Base-by-base conservation (phyloP, 1,140 invertebrate species). In the Ceratina australensis region DNA sequence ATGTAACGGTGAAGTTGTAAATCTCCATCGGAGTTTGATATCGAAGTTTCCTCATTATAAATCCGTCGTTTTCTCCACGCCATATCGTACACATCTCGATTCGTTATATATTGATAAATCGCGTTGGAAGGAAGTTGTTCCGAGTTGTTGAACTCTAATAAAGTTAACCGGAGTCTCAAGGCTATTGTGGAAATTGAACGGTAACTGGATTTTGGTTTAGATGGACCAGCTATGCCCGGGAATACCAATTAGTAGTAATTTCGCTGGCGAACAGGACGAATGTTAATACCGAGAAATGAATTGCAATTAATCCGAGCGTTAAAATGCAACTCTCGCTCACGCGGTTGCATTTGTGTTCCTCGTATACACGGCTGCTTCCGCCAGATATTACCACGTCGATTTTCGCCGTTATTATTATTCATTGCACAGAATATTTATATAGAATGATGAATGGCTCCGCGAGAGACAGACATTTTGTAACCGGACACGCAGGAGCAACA, bases 131-230 rank as follows among this genome's bases (percentile, higher is more conserved):
- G n/a, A 77, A 71, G 56, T 77, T 69, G 66, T 68, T 52, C 26
- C 50, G 59, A 78, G 59, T 78, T 72, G 67, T 72, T 63, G 28
- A 50, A 69, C 68, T 42, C 15, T 47, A 78, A 78, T 82, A 65
- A 82, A 78, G 71, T 82, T 82, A 69, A 52, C 49, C 33, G 20
- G 28, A 54, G 74, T 72, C 74, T 68, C 80, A 63, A 54, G 67
- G 68, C 59, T 78, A 72, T 72, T 71, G 75, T 72, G 74, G 50
- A 78, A 82, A 82, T 66, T 72, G 63, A 71, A 78, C 80, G 64
- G 50, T 82, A 82, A 82, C 74, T 72, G 50, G 74, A 82, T 82
- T 78, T 68, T 16, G n/a, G 47, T 73, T 68, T 47, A 60, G 80
- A 64, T 78, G 68, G 26, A 67, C 57, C 33, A 16, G 16, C 5